Evolutionary conservation across 2,113 vertebrate genomes (phyloP), one percentile per base, ranked within the genome.

Genomic region (Sylvietta virens): DNA sequence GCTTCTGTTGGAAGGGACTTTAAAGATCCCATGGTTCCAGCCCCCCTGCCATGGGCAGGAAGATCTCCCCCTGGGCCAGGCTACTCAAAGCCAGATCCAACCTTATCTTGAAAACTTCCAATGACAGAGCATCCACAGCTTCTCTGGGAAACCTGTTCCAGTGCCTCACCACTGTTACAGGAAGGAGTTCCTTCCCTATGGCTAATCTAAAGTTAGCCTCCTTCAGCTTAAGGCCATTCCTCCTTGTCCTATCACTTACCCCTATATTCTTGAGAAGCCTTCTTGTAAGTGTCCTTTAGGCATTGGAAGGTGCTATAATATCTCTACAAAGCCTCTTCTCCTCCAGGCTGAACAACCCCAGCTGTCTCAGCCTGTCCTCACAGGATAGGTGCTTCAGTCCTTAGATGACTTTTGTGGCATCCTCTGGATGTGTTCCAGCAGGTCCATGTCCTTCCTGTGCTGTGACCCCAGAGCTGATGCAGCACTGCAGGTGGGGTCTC

Each of bases 21-120:
- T n/a, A 40, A 74, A 51, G 13, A 44, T 39, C 15, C 24, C 0
- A 0, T 26, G 10, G 28, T 60, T 81, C 16, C 45, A 53, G 24
- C 1, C 1, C 3, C 22, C 6, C 7, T n/a, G 13, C 28, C 15
- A 14, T 30, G 15, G 26, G 9, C 19, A 74, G 44, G 28, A 39
- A 39, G 17, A 21, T 9, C 15, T 66, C 30, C 11, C 24, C 15
- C 7, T 24, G 21, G 51, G 9, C 28, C 9, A 30, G 33, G 6
- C 4, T 39, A 13, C 6, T 60, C 33, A 60, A 26, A 81, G 39
- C 10, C 15, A 1, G 0, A 5, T 51, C 17, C 39, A 58, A 4
- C 27, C 37, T 37, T 12, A 9, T 33, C 19, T 30, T 58, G 33
- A 58, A 60, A 31, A 66, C 13, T 20, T 57, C 7, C 8, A 45